Conservation (phyloP, 2,888 invertebrate species). For the Empis livida region DNA sequence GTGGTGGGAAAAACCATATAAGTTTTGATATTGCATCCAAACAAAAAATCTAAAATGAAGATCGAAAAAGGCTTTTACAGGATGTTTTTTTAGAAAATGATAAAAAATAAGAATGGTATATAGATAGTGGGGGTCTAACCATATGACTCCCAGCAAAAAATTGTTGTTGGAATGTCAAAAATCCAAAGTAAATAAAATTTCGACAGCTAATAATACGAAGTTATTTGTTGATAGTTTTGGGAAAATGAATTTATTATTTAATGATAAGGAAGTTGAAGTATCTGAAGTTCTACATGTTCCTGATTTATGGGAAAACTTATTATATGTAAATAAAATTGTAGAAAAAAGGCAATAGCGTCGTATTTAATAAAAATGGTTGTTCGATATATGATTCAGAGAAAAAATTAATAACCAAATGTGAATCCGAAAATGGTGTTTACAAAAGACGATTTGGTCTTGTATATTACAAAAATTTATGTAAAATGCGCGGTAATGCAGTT, state of each 20-base stretch:
- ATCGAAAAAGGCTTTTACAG: slow-evolving; percentile 3
- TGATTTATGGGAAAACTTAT: background rate
- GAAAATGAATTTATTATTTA: background rate
- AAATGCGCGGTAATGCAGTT: no score
- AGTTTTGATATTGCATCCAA: slow-evolving; percentile 3
- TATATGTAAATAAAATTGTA: no score
- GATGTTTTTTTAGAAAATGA: background rate
- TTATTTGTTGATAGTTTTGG: background rate
- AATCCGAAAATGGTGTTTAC: background rate
- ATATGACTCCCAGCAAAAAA: background rate
- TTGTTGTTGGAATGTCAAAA: background rate
- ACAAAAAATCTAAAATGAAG: background rate
- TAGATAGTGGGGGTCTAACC: background rate
- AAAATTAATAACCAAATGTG: background rate
- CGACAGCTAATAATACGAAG: background rate
- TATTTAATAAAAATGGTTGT: background rate
- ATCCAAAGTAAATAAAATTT: background rate
- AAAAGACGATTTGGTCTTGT: background rate
- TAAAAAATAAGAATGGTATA: background rate
- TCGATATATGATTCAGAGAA: background rate
- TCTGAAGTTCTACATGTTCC: background rate
- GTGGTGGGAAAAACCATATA: slow-evolving; percentile 6
- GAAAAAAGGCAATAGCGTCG: no score
- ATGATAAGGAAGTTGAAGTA: background rate
- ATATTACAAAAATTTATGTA: background rate